Evolutionary conservation across 2,797 vertebrate species (phyloP).

Genomic region (Setipinna tenuifilis): DNA sequence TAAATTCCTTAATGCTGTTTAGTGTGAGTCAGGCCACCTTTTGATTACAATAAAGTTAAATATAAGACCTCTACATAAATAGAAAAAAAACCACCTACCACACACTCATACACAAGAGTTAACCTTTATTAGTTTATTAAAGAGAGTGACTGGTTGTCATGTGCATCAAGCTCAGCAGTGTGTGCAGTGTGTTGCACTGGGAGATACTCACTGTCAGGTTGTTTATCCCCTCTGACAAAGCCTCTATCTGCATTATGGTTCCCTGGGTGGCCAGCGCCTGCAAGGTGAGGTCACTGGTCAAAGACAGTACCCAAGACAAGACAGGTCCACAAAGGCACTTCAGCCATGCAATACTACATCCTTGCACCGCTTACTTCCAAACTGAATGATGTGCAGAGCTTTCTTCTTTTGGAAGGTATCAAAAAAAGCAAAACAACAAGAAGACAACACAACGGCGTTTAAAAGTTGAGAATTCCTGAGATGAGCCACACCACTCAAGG

Average conservation of each 20-base stretch:
- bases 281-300: slow-evolving; percentile 70
- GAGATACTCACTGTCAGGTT: slow-evolving; percentile 86
- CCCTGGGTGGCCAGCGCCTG: slow-evolving; percentile 88
- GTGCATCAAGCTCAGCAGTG: neutral
- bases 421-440: neutral
- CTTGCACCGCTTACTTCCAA: slow-evolving; percentile 27
- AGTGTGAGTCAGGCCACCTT: no score
- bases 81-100: neutral
- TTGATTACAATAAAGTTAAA: neutral
- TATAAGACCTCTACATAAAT: neutral
- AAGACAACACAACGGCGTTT: no score
- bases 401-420: neutral
- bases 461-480: slow-evolving; percentile 46
- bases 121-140: slow-evolving; percentile 15
- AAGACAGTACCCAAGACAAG: slow-evolving; percentile 33
- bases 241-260: slow-evolving; percentile 86
- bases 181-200: neutral
- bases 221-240: slow-evolving; percentile 90
- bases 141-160: neutral
- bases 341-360: slow-evolving; percentile 33
- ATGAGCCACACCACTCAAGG: slow-evolving; percentile 28
- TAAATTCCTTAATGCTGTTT: no score
- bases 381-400: neutral
- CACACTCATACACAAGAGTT: neutral
- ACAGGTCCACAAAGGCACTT: slow-evolving; percentile 13